Evolutionary conservation across 2,888 invertebrate species (phyloP), one percentile per base, ranked within the genome.

Genomic region (Anthrax anthrax): DNA sequence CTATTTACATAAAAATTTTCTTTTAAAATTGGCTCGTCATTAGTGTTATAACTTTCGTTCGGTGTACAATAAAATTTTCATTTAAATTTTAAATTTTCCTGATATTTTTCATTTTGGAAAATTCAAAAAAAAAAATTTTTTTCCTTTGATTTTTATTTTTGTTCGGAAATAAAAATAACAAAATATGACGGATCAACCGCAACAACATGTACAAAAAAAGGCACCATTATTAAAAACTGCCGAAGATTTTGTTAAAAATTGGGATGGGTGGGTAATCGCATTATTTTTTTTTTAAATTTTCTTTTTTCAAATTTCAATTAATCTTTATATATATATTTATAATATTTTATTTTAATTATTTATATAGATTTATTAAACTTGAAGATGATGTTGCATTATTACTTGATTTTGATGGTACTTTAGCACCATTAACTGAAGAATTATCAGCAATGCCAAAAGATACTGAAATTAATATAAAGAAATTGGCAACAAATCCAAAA

Each of bases 351-450:
- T 16, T 38, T 13, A 17, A 18, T 39, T n/a, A 37, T 37, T 18
- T 32, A n/a, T 38, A 18, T 38, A 67, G 67, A 52, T 67, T 66
- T 54, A 61, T 82, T 55, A 77, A 79, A 47, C 74, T 77, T 43
- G 73, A 75, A 19, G 77, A 81, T 60, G 79, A 82, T 63, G 64
- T 84, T 56, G 83, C 80, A 1, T 66, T 84, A 37, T 61, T 83
- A 18, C 65, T 84, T 60, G 84, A 84, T 60, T 84, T 81, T 60
- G 84, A 84, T 64, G 84, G 84, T 51, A 84, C 84, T 34, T 65
- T 84, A 54, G 81, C 84, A 4, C 82, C 82, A 3, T 75, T 84
- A 42, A 81, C 81, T 36, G 78, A 81, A 32, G 81, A 82, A 65
- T 55, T 67, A 39, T 66, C 66, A n/a, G 57, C 63, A n/a, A 67